phyloP scores from a whole-genome alignment of 37 sponge, comb jelly and placozoan species.

The Bolinopsis microptera region DNA sequence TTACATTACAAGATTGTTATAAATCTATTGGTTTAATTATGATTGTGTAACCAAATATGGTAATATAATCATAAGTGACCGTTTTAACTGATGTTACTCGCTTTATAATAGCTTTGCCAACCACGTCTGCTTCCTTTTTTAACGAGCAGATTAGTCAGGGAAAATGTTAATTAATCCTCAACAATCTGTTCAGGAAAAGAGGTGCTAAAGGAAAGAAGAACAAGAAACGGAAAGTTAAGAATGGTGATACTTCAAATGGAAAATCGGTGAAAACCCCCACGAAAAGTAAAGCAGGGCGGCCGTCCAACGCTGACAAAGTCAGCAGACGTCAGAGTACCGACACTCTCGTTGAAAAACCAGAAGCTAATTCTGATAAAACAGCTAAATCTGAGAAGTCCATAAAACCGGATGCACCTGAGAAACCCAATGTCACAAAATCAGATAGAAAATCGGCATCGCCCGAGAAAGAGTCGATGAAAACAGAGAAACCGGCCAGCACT shows the following conservation, averaged over 20 bases:
- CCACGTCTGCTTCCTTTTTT: no score
- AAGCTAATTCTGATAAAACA: neutral
- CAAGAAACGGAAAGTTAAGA: constrained; percentile 22
- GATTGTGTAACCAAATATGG: no score
- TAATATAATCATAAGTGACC: no score
- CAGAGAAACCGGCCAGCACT: neutral
- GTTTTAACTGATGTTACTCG: no score
- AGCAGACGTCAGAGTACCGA: constrained; percentile 3
- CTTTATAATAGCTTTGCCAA: no score
- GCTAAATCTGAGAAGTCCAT: neutral
- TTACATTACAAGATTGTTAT: no score
- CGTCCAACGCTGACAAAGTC: neutral
- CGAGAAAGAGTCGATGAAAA: neutral
- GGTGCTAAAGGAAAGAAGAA: constrained; percentile 8
- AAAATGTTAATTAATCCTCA: no score
- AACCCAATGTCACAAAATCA: neutral
- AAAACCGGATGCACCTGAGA: constrained; percentile 2
- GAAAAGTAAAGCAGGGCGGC: neutral
- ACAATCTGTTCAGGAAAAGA: constrained; percentile 37
- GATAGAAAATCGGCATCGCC: neutral
- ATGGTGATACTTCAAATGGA: constrained; percentile 31
- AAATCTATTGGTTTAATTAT: no score
- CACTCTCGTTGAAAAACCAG: constrained; percentile 18
- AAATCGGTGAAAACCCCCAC: constrained; percentile 35
- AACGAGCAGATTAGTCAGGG: no score